phyloP scores from a whole-genome alignment of 2,888 invertebrate species.

The Thyatira batis region DNA sequence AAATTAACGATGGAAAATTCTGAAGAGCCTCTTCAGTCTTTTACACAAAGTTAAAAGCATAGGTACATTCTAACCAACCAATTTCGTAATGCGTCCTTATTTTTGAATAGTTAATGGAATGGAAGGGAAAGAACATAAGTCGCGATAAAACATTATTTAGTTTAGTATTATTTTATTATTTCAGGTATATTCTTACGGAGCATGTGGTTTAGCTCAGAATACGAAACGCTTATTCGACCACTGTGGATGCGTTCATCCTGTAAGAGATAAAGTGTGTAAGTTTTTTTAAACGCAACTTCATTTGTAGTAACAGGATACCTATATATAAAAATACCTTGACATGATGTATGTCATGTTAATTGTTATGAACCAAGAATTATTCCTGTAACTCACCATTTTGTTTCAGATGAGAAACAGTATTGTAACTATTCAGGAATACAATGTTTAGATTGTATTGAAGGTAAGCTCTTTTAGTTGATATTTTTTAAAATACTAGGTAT shows the following conservation, averaged over 20 bases:
- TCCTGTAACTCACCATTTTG: slow-evolving; percentile 3
- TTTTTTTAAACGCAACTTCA: no score
- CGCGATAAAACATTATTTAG: background rate
- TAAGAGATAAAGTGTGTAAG: slow-evolving; percentile 62
- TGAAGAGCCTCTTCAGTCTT: no score
- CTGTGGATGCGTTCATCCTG: slow-evolving; percentile 74
- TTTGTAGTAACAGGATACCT: no score
- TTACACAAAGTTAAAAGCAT: no score
- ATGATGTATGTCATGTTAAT: no score
- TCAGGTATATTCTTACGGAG: slow-evolving; percentile 70
- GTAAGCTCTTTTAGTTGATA: slow-evolving; percentile 22
- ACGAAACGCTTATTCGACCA: slow-evolving; percentile 50
- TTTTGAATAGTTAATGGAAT: no score
- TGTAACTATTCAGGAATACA: slow-evolving; percentile 82
- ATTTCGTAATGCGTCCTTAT: no score
- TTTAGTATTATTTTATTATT: slow-evolving; percentile 17
- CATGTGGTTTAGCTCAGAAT: slow-evolving; percentile 61
- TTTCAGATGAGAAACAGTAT: slow-evolving; percentile 67
- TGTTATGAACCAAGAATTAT: no score
- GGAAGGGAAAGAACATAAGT: background rate
- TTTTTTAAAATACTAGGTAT: background rate
- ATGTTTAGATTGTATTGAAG: slow-evolving; percentile 67
- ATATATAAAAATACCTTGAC: no score
- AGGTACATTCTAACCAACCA: no score
- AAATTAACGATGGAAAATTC: no score